Conservation (phyloP, 2,113 vertebrate genomes). For the Seriola quinqueradiata region DNA sequence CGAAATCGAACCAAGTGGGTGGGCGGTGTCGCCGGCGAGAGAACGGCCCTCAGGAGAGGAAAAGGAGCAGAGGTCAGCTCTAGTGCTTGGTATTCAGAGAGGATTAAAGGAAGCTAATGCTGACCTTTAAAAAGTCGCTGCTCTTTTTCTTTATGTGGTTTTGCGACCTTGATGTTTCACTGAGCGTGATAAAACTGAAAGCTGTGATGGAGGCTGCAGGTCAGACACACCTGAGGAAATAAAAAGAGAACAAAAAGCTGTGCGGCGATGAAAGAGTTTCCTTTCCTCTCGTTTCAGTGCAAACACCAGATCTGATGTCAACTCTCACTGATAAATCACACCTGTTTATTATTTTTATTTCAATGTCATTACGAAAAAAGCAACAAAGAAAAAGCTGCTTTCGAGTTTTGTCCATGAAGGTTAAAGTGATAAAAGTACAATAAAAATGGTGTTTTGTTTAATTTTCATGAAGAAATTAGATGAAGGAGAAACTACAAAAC, state of each 20-base stretch:
- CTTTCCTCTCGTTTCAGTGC: too few species aligned
- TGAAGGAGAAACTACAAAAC: too few species aligned
- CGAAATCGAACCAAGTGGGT: neutral
- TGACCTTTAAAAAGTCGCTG: slow-evolving; percentile 70
- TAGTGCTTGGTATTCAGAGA: slow-evolving; percentile 43
- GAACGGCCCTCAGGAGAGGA: neutral
- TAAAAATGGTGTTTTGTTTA: too few species aligned
- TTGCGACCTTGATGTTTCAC: slow-evolving; percentile 2
- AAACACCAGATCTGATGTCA: too few species aligned
- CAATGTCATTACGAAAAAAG: too few species aligned
- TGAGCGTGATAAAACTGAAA: slow-evolving; percentile 11
- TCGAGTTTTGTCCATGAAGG: too few species aligned
- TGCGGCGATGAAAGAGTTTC: too few species aligned
- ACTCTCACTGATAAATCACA: too few species aligned
- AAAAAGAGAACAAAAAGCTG: neutral
- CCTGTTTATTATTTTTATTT: too few species aligned
- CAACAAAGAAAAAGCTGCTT: too few species aligned
- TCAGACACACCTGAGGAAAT: neutral
- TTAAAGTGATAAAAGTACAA: too few species aligned
- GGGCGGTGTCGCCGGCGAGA: neutral
- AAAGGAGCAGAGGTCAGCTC: neutral
- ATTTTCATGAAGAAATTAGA: too few species aligned
- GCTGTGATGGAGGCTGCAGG: slow-evolving; percentile 4
- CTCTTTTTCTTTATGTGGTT: slow-evolving; percentile 26
- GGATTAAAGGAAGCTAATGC: slow-evolving; percentile 54